Conservation (phyloP, 2,797 vertebrate species). For the Atherinosoma microstoma region DNA sequence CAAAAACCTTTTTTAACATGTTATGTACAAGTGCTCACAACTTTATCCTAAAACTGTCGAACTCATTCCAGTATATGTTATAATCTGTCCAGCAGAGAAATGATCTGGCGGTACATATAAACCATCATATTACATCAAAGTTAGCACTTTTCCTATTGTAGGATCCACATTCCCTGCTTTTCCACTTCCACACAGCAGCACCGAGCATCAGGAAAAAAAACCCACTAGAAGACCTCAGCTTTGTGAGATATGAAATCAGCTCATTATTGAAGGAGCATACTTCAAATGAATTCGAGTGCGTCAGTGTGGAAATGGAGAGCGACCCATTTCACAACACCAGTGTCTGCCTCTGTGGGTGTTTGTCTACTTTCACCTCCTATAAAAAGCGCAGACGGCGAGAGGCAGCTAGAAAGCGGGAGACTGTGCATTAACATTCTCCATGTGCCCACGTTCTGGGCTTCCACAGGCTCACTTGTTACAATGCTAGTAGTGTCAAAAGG, state of each 20-base stretch:
- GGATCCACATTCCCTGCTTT: constrained; percentile 1
- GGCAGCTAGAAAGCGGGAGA: constrained; percentile 14
- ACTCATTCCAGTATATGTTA: constrained; percentile 43
- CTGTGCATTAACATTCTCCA: constrained; percentile 38
- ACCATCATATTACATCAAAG: constrained; percentile 3
- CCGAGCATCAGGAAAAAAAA: neutral
- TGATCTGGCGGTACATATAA: constrained; percentile 16
- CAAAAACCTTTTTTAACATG: constrained; percentile 3
- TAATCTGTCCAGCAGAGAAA: constrained; percentile 32
- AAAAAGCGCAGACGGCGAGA: constrained; percentile 62
- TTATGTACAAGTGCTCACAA: constrained; percentile 1
- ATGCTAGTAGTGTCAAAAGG: constrained; percentile 15
- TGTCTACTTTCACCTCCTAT: constrained; percentile 79
- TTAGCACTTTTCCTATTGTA: neutral
- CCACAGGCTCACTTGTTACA: constrained; percentile 15
- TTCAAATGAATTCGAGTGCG: constrained; percentile 41
- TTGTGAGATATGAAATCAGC: constrained; percentile 16
- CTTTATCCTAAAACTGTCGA: constrained; percentile 22
- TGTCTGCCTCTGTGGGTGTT: constrained; percentile 70
- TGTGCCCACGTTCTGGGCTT: constrained; percentile 28
- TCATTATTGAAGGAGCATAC: constrained; percentile 20
- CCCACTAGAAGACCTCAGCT: neutral
- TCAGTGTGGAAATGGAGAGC: constrained; percentile 59
- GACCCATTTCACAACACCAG: constrained; percentile 59
- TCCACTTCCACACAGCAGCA: neutral